These are phyloP conservation scores for Eulemur mongoz DNA, from an alignment of 2,797 vertebrate genomes.

Conservation along the genomic window DNA sequence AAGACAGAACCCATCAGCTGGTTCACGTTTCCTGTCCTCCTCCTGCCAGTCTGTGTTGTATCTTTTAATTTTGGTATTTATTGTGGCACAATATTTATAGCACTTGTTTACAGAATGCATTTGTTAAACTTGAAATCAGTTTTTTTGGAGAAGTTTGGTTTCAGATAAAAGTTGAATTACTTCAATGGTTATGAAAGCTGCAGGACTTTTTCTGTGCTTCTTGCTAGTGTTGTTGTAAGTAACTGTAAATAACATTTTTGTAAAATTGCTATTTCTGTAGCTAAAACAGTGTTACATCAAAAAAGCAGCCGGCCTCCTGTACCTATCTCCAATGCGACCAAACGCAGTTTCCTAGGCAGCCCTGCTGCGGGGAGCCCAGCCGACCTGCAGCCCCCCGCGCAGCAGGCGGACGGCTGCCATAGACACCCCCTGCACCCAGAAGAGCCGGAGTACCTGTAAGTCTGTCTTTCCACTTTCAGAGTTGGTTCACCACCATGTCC, in stretches of 20 bases:
- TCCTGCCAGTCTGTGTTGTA: too few relatives aligned
- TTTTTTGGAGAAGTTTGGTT: not conserved
- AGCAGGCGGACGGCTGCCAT: constrained; percentile 86
- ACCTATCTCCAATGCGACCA: constrained; percentile 92
- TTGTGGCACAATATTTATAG: not conserved
- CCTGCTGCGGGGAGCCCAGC: constrained; percentile 78
- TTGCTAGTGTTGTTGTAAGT: not conserved
- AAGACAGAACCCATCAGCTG: not conserved
- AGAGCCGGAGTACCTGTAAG: constrained; percentile 91
- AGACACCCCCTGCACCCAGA: constrained; percentile 92
- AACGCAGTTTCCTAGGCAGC: constrained; percentile 91
- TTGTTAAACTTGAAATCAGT: not conserved
- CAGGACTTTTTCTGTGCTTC: not conserved
- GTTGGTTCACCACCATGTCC: rapidly evolving
- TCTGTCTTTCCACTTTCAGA: constrained; percentile 52
- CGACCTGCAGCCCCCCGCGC: constrained; percentile 82
- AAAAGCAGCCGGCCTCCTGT: constrained; percentile 89
- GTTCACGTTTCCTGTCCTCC: not conserved
- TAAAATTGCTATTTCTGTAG: constrained; percentile 80
- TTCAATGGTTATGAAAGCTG: not conserved
- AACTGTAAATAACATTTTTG: not conserved
- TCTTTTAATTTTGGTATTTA: not conserved
- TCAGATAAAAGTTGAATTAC: not conserved
- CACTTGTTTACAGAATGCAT: not conserved
- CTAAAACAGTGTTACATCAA: constrained; percentile 89